These are phyloP conservation scores for Leptothorax acervorum DNA, from an alignment of 2,888 invertebrate genomes.

Conservation along the genomic window DNA sequence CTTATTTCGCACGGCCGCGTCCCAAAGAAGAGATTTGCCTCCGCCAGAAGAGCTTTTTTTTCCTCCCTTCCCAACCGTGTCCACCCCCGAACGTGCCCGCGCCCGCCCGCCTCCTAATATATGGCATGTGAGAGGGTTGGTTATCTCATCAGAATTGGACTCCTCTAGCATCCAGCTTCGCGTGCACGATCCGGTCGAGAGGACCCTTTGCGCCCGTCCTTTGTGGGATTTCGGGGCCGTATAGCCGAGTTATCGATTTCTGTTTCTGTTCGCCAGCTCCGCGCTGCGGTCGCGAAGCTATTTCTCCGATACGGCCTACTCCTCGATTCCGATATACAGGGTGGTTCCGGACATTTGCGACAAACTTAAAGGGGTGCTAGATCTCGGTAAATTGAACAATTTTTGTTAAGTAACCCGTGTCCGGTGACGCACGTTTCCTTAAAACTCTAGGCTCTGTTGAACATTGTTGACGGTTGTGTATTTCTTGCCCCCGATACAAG, in stretches of 20 bases:
- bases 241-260: conserved; percentile 80
- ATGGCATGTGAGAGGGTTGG: conserved; percentile 79
- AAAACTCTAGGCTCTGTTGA: too few species aligned
- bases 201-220: conserved; percentile 76
- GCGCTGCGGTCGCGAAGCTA: conserved; percentile 13
- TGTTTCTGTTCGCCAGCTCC: conserved; percentile 63
- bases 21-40: conserved; percentile 85
- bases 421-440: too few species aligned
- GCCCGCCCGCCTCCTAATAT: conserved; percentile 73
- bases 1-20: conserved; percentile 85
- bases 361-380: too few species aligned
- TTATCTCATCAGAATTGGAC: conserved; percentile 85
- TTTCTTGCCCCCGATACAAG: too few species aligned
- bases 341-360: too few species aligned
- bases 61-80: conserved; percentile 61
- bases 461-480: too few species aligned
- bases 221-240: conserved; percentile 82
- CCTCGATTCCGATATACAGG: neutral
- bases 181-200: conserved; percentile 65
- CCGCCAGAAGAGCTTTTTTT: conserved; percentile 80
- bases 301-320: conserved; percentile 1
- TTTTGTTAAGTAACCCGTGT: too few species aligned
- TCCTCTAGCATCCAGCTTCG: conserved; percentile 71
- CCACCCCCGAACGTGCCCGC: conserved; percentile 42
- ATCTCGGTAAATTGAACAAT: too few species aligned